Base-by-base conservation (phyloP, 1,140 invertebrate genomes). In the Drosophila melanica region DNA sequence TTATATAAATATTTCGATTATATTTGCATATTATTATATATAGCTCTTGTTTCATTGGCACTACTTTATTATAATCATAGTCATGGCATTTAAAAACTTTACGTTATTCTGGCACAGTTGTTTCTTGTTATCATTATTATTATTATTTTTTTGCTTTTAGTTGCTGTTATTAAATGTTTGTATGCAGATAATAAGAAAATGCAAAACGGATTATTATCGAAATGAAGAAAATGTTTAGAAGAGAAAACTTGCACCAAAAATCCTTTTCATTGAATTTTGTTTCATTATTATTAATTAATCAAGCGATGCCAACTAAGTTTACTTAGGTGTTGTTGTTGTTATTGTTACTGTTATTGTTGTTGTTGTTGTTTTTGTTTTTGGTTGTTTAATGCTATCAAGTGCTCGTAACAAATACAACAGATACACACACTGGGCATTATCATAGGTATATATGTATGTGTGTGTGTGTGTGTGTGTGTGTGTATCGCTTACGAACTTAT, bases 241-340 rank as follows among this genome's bases (percentile, higher is more conserved):
- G 37, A 76, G 69, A 62, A 73, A 73, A 66, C 57, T 78, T 72
- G 75, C 23, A 27, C 4, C n/a, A 33, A 50, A 50, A 33, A 41
- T 23, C 37, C 50, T 55, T 51, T 74, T 35, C 55, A 39, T 78
- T 51, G 50, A 9, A 30, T 50, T 30, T 33, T 18, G 48, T 69
- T 69, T 23, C 10, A 27, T 14, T 62, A 50, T 50, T 23, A 12
- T 30, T 66, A 62, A 75, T 72, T 75, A 79, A 85, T 85, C 85
- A 90, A 90, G 86, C 85, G 85, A 90, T 90, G 81, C 81, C 85
- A 85, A 90, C 86, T 84, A 89, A 87, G 70, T 79, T 77, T 73
- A 51, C 20, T 39, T 67, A 41, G n/a, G 27, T 53, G 37, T 60
- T 23, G 23, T 11, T 16, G 16, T 41, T 8, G 7, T 45, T 65